Percentiles rank a stretch among this genome's conserved stretches.
These are phyloP conservation scores for Serrognathus titanus DNA, from an alignment of 2,888 invertebrate genomes.

Conservation along the genomic window DNA sequence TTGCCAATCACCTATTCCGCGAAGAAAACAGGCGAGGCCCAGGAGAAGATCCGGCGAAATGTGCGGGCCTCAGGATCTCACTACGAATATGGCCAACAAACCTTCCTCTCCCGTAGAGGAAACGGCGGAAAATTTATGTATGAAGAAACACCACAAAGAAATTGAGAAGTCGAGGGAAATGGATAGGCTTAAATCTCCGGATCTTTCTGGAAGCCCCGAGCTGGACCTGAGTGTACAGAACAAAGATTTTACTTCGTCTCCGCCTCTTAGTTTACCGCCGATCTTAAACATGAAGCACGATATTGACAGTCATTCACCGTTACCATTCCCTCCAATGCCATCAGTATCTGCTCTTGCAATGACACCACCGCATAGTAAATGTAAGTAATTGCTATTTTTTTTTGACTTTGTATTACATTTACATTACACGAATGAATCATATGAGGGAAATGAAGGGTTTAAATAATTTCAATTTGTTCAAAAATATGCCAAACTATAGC, in stretches of 20 bases:
- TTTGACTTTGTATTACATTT: too few species aligned
- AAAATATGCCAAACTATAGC: too few species aligned
- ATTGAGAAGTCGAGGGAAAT: slow-evolving; percentile 27
- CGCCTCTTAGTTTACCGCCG: slow-evolving; percentile 54
- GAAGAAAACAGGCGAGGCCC: slow-evolving; percentile 83
- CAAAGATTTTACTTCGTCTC: slow-evolving; percentile 53
- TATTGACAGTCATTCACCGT: slow-evolving; percentile 50
- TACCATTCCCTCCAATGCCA: slow-evolving; percentile 71
- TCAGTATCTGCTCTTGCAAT: slow-evolving; percentile 72
- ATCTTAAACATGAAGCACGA: slow-evolving; percentile 43
- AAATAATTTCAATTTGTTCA: too few species aligned
- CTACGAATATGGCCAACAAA: slow-evolving; percentile 35
- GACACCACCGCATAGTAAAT: slow-evolving; percentile 81
- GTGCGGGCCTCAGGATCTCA: slow-evolving; percentile 60
- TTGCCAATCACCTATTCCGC: slow-evolving; percentile 77
- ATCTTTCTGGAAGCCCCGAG: slow-evolving; percentile 39
- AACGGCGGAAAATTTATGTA: slow-evolving; percentile 59
- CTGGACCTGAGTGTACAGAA: slow-evolving; percentile 42
- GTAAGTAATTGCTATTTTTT: slow-evolving; percentile 34
- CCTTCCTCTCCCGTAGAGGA: slow-evolving; percentile 36
- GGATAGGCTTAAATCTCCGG: slow-evolving; percentile 27
- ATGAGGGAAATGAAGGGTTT: too few species aligned
- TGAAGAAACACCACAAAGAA: slow-evolving; percentile 50
- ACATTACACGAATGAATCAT: too few species aligned
- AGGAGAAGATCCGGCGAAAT: slow-evolving; percentile 78